Evolutionary conservation across 2,113 vertebrate species (phyloP).

Genomic region (Saccopteryx leptura): DNA sequence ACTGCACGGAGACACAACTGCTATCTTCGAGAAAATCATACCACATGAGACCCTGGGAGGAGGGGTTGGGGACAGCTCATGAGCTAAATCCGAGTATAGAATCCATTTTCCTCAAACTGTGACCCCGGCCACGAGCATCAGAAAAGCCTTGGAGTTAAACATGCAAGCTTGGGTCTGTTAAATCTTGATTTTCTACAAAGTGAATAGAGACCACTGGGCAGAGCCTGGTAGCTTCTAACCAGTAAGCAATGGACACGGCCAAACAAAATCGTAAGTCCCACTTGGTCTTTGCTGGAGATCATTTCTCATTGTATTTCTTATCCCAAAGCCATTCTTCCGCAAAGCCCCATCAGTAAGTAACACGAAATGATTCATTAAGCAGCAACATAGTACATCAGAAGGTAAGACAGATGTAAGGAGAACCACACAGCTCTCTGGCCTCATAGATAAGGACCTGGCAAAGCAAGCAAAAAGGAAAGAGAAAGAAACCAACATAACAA

Average conservation of each 20-base stretch:
- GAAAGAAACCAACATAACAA: background rate
- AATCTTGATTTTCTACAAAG: slow-evolving; percentile 18
- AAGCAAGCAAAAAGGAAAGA: background rate
- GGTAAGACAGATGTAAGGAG: background rate
- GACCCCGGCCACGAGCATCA: background rate
- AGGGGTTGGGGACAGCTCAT: background rate
- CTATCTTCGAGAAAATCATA: background rate
- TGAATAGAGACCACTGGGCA: background rate
- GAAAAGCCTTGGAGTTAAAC: background rate
- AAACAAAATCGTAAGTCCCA: background rate
- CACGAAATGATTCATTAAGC: background rate
- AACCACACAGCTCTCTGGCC: slow-evolving; percentile 24
- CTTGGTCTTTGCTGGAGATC: background rate
- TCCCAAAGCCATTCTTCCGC: background rate
- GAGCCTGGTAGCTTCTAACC: background rate
- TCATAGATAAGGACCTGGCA: background rate
- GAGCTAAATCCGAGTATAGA: background rate
- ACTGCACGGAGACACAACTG: slow-evolving; percentile 12
- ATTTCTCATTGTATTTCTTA: background rate
- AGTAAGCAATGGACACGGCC: background rate
- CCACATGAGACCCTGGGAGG: slow-evolving; percentile 1
- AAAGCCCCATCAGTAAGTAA: background rate
- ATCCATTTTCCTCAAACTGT: background rate
- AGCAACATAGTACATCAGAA: background rate
- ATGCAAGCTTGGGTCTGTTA: background rate